Percentiles rank a stretch among this genome's conserved stretches.
These are phyloP conservation scores for Leptarthrus brevirostris DNA, from an alignment of 2,888 invertebrate genomes.

Conservation along the genomic window DNA sequence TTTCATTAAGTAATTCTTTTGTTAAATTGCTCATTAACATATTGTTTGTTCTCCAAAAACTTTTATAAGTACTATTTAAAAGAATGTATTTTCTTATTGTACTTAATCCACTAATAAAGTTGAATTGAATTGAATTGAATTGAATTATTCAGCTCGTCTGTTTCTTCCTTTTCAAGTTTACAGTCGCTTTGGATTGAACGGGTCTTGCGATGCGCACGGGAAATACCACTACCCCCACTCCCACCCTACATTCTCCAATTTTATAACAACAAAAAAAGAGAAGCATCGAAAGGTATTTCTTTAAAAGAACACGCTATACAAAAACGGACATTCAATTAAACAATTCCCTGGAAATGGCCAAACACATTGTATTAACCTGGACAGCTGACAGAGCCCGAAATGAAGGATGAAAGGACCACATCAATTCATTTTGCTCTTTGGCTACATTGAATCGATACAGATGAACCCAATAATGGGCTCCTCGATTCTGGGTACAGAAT, in stretches of 20 bases:
- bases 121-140: too few relatives aligned
- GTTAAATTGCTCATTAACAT: too few relatives aligned
- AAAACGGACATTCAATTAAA: constrained; percentile 36
- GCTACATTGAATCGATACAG: constrained; percentile 18
- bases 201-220: background rate
- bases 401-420: constrained; percentile 4
- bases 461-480: constrained; percentile 36
- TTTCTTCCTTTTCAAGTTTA: too few relatives aligned
- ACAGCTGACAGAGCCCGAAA: background rate
- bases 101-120: too few relatives aligned
- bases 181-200: too few relatives aligned
- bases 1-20: too few relatives aligned
- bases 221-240: background rate
- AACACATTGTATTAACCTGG: background rate
- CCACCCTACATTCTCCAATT: background rate
- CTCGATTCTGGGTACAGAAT: constrained; percentile 2
- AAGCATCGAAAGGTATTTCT: background rate
- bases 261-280: background rate
- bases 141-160: constrained; percentile 22
- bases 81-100: too few relatives aligned
- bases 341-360: constrained; percentile 25
- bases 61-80: too few relatives aligned
- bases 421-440: background rate
- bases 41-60: too few relatives aligned
- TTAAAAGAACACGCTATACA: background rate